Base-by-base conservation (phyloP, 2,113 vertebrate genomes). In the Cervus canadensis region DNA sequence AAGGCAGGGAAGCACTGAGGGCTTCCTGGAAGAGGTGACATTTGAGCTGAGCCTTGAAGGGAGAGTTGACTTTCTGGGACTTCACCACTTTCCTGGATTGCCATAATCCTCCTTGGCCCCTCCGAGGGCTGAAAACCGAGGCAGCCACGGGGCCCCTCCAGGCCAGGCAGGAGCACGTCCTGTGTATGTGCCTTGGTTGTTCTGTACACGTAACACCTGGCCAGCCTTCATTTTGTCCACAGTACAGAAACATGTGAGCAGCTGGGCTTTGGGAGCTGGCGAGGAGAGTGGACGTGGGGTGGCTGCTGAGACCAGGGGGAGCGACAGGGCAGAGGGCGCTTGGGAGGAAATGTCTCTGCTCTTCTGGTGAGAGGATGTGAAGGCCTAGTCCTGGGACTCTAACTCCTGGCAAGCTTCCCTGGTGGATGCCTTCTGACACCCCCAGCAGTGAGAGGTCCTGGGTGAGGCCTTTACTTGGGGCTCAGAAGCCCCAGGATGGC, bases 251-350 rank as follows among this genome's bases (percentile, higher is more conserved):
- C 13, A 1, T 19, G 16, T 5, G 15, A 36, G 21, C 54, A 54
- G 9, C 14, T 26, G 40, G 57, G 45, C 10, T 40, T 28, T 11
- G 1, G 5, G 28, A 30, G 9, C 11, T 3, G 2, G 15, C 33
- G 25, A 45, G 13, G 36, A 84, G 30, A n/a, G n/a, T 10, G 16
- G 25, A 3, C 7, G 4, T 30, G 17, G 17, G 36, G 36, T 9
- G 19, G 50, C 48, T 33, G 19, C 48, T 56, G 59, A 56, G 76
- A 62, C 13, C 9, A 26, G 15, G 48, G 10, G 9, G n/a, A 52
- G 5, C 4, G 0, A 4, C 2, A 8, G 4, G 10, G n/a, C 48
- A 9, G 30, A 2, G 48, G 3, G 1, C 2, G 0, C 9, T 30
- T 7, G 0, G 12, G 52, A 71, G 45, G 28, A 26, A n/a, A 5